These are phyloP conservation scores for Sebastes hopkinsi DNA, from an alignment of 2,797 vertebrate genomes.

Conservation along the genomic window DNA sequence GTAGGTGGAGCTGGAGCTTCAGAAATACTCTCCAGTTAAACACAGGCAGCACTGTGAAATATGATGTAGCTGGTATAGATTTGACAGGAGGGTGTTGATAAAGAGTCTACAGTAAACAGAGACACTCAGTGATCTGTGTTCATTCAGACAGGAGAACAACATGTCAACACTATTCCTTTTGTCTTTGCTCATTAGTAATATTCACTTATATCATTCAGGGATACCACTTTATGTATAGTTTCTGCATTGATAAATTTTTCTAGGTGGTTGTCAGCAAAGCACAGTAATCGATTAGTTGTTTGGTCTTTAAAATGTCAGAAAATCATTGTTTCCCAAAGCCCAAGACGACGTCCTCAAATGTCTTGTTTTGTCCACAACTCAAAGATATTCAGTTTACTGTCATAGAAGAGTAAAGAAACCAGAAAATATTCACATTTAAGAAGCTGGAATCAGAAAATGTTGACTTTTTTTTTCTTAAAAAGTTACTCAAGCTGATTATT, in stretches of 20 bases:
- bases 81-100: neutral
- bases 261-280: neutral
- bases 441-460: too few relatives aligned
- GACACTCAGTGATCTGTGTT: neutral
- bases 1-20: conserved; percentile 44
- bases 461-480: too few relatives aligned
- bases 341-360: too few relatives aligned
- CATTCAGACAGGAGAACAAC: neutral
- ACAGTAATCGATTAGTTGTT: neutral
- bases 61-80: neutral
- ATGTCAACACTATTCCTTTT: neutral
- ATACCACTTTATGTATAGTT: neutral
- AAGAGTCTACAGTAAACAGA: neutral
- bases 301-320: too few relatives aligned
- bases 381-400: too few relatives aligned
- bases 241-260: neutral
- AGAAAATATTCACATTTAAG: too few relatives aligned
- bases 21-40: conserved; percentile 7
- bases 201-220: neutral
- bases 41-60: neutral
- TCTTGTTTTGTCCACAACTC: too few relatives aligned
- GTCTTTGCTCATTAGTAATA: neutral
- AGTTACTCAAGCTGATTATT: too few relatives aligned
- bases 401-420: too few relatives aligned
- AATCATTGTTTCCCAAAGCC: too few relatives aligned